Conservation (phyloP, 2,888 invertebrate genomes). For the Amphipoea lucens region DNA sequence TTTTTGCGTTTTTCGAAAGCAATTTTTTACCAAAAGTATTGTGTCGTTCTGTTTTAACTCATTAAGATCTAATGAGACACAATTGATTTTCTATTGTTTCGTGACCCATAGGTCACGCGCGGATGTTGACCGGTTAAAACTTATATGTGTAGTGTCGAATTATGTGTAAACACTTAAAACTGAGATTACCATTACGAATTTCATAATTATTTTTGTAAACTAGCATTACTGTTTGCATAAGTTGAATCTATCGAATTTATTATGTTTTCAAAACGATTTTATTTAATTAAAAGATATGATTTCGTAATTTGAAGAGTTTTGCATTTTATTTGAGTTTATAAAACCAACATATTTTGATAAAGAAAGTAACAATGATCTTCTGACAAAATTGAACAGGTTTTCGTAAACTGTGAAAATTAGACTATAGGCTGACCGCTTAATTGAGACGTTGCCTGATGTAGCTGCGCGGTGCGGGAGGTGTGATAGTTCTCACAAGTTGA, state of each 20-base stretch:
- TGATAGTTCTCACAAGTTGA: too few relatives aligned
- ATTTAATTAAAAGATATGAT: slow-evolving; percentile 66
- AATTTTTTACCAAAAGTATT: background rate
- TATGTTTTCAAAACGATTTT: slow-evolving; percentile 63
- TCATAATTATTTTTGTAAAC: slow-evolving; percentile 61
- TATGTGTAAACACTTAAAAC: slow-evolving; percentile 57
- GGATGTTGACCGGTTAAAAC: too few relatives aligned
- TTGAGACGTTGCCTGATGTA: too few relatives aligned
- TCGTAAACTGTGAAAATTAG: slow-evolving; percentile 18
- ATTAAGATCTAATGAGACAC: too few relatives aligned
- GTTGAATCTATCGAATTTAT: slow-evolving; percentile 67
- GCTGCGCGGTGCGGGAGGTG: too few relatives aligned
- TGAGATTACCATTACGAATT: slow-evolving; percentile 75
- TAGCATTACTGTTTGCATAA: slow-evolving; percentile 52
- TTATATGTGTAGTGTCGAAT: slow-evolving; percentile 38
- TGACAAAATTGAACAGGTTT: slow-evolving; percentile 5
- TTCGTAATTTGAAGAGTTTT: slow-evolving; percentile 64
- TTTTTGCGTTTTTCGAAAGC: background rate
- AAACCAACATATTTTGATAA: slow-evolving; percentile 12
- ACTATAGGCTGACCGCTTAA: too few relatives aligned
- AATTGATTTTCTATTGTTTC: too few relatives aligned
- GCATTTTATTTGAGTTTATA: slow-evolving; percentile 64
- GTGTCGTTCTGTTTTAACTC: too few relatives aligned
- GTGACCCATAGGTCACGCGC: too few relatives aligned
- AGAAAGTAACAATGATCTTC: background rate